Percentiles rank a stretch among this genome's conserved stretches.
phyloP scores from a whole-genome alignment of 2,888 invertebrate species.

The Eretmocerus hayati region DNA sequence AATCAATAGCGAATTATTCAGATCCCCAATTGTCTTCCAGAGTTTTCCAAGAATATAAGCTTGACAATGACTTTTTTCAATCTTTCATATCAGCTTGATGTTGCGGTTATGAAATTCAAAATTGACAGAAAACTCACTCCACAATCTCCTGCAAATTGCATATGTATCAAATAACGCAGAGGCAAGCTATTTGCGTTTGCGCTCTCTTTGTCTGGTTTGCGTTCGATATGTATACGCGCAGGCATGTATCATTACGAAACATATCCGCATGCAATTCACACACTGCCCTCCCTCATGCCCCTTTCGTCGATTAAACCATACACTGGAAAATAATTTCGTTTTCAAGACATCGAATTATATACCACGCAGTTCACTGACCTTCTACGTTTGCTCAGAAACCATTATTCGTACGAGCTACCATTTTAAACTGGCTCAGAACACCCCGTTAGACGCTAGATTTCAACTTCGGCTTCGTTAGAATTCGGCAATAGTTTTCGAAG shows the following conservation, averaged over 20 bases:
- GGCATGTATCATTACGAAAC: constrained; percentile 1
- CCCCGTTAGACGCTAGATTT: too few species aligned
- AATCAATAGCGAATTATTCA: too few species aligned
- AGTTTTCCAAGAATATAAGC: too few species aligned
- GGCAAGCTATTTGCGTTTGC: background rate
- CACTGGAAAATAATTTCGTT: background rate
- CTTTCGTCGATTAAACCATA: constrained; percentile 6
- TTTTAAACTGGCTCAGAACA: too few species aligned
- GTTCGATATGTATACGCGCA: background rate
- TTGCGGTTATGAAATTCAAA: too few species aligned
- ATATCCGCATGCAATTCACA: background rate
- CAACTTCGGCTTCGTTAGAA: too few species aligned
- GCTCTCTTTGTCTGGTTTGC: background rate
- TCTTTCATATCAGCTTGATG: too few species aligned
- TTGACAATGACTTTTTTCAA: too few species aligned
- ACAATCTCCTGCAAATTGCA: too few species aligned
- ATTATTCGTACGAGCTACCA: background rate
- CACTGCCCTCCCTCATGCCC: background rate
- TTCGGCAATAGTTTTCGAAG: too few species aligned
- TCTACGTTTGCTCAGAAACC: background rate
- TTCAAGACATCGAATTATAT: background rate
- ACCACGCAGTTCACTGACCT: background rate
- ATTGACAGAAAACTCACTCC: too few species aligned
- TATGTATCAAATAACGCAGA: constrained; percentile 6
- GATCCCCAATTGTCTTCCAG: too few species aligned